These are phyloP conservation scores for Geopemphigus sp. DNA, from an alignment of 1,140 invertebrate species.

Conservation along the genomic window DNA sequence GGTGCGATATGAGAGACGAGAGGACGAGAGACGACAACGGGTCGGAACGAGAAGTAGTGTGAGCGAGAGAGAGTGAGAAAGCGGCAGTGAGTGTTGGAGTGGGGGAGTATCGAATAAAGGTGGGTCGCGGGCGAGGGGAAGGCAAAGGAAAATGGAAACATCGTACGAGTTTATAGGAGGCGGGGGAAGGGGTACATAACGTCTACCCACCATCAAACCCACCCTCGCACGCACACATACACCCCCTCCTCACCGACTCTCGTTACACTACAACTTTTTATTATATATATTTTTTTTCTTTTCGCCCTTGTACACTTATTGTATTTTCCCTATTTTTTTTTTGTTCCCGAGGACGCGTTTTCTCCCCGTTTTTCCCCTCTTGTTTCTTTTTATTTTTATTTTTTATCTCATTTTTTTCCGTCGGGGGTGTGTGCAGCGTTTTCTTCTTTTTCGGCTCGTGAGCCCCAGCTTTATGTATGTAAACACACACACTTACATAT, in stretches of 20 bases:
- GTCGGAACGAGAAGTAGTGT: no score
- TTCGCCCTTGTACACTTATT: conserved; percentile 48
- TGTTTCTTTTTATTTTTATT: conserved; percentile 40
- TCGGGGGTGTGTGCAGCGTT: not conserved
- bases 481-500: not conserved
- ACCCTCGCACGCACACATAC: not conserved
- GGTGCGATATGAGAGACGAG: conserved; percentile 25
- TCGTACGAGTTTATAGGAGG: conserved; percentile 30
- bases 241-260: not conserved
- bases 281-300: conserved; percentile 44
- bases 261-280: conserved; percentile 27
- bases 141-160: conserved; percentile 48
- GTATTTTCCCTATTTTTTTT: conserved; percentile 46
- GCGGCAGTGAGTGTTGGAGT: no score
- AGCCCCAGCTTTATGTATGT: not conserved
- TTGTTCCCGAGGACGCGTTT: conserved; percentile 27
- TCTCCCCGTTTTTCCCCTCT: conserved; percentile 26
- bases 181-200: conserved; percentile 34
- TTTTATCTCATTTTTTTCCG: conserved; percentile 21
- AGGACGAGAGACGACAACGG: not conserved
- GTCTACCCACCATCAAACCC: conserved; percentile 13
- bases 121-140: conserved; percentile 29
- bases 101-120: conserved; percentile 37
- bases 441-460: not conserved
- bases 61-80: no score